Conservation (phyloP, 2,888 invertebrate species). For the Chloromyia formosa region DNA sequence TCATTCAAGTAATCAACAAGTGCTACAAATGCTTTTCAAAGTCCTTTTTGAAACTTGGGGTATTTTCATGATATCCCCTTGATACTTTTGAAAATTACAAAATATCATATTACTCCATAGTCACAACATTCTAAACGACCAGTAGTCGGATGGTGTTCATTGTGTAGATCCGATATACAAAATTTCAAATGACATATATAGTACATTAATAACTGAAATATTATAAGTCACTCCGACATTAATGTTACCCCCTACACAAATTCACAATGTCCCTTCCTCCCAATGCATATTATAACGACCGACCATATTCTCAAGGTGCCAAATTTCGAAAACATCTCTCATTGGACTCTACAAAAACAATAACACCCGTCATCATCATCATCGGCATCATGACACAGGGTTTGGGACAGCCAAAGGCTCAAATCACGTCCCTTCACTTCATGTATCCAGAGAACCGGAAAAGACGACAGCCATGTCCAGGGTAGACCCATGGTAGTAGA, state of each 20-base stretch:
- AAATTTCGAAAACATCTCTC: slow-evolving; percentile 33
- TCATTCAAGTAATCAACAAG: slow-evolving; percentile 15
- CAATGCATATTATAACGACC: background rate
- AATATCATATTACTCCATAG: slow-evolving; percentile 23
- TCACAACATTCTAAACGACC: slow-evolving; percentile 18
- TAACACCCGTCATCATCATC: slow-evolving; percentile 34
- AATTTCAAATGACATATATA: background rate
- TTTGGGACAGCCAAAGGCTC: slow-evolving; percentile 11
- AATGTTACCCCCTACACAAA: slow-evolving; percentile 15
- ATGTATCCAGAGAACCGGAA: background rate
- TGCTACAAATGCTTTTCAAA: background rate
- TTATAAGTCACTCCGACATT: background rate
- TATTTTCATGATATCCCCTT: slow-evolving; percentile 7
- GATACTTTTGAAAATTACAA: slow-evolving; percentile 20
- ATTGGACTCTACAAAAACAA: slow-evolving; percentile 29
- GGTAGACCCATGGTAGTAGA: no score
- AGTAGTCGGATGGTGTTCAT: background rate
- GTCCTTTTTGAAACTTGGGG: background rate
- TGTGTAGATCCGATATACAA: background rate
- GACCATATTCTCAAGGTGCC: slow-evolving; percentile 18
- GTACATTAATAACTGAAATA: slow-evolving; percentile 2
- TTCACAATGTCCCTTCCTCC: background rate
- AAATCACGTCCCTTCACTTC: slow-evolving; percentile 36
- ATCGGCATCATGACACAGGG: background rate
- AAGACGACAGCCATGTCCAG: background rate